Conservation (phyloP, 2,888 invertebrate species). For the Chirona hameri region DNA sequence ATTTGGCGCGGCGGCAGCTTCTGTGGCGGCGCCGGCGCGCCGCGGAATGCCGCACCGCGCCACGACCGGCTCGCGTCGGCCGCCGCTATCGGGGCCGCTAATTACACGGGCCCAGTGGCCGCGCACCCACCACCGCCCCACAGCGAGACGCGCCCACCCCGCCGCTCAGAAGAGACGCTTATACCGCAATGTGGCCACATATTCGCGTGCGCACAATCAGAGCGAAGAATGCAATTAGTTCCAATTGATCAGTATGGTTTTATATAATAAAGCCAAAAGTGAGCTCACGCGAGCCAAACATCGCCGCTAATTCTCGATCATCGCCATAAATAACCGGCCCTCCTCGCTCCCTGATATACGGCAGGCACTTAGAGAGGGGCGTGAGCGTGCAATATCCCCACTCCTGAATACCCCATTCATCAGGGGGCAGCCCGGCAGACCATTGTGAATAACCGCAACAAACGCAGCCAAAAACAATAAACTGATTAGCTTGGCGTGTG, state of each 20-base stretch:
- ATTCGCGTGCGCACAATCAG: slow-evolving; percentile 1
- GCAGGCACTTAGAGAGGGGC: slow-evolving; percentile 5
- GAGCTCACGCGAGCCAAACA: not conserved
- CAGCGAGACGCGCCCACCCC: too few relatives aligned
- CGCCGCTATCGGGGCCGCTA: not conserved
- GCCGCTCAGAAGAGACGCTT: not conserved
- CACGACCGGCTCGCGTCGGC: not conserved
- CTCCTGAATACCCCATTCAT: slow-evolving; percentile 22
- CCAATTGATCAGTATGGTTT: not conserved
- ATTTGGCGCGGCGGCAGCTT: slow-evolving; percentile 2
- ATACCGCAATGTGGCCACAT: not conserved
- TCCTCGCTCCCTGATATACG: not conserved
- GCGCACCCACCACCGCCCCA: too few relatives aligned
- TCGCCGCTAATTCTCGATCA: not conserved
- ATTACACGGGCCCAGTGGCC: not conserved
- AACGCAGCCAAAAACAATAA: slow-evolving; percentile 10
- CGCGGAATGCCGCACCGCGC: not conserved
- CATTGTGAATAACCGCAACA: slow-evolving; percentile 12
- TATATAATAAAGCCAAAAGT: not conserved
- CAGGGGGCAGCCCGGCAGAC: not conserved
- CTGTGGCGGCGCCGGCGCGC: not conserved
- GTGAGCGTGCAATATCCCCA: slow-evolving; percentile 1
- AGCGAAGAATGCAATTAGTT: not conserved
- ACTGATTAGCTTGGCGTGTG: not conserved
- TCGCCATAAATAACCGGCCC: not conserved